Base-by-base conservation (phyloP, 92 coral and sea anemone species). In the Phenganax subtilis region DNA sequence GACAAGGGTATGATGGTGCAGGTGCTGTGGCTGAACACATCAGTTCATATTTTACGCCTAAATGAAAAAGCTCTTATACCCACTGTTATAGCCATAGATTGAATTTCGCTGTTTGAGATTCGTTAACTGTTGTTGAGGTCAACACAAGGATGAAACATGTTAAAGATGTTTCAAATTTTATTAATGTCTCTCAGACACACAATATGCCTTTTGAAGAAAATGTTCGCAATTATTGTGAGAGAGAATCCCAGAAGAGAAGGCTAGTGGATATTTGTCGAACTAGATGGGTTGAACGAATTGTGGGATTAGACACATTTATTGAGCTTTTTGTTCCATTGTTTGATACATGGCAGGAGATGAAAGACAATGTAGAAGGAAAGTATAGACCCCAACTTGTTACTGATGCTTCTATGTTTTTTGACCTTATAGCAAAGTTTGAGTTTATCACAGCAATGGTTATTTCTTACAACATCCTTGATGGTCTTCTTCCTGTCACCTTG, bases 1-100 rank as follows among this genome's bases (percentile, higher is more conserved):
- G 67, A 20, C 67, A 61, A 61, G 67, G 67, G 67, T 61, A 61
- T 61, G 67, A 61, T 61, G 17, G 67, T 14, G 67, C 67, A 61
- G 67, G 67, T 61, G 67, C 67, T 14, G 29, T 61, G 67, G 67
- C 29, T 61, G 67, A 5, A 37, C 47, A 37, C 47, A 37, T 37
- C 47, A 37, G 47, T 37, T 37, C 47, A 37, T 37, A 37, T 37
- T 37, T 37, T 37, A 37, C 47, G 47, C 47, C 47, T 37, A 37
- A 37, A 37, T 37, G 47, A 37, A 37, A 37, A 37, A 37, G 47
- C 47, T 37, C 47, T 37, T 37, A 37, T 37, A 37, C 47, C 47
- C 47, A 37, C 47, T 37, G 47, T 37, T 37, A 37, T 37, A 37
- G 47, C 5, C 47, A 37, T 37, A 37, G 47, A 37, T 37, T 37